These are phyloP conservation scores for Aphaenogaster rudis DNA, from an alignment of 1,140 invertebrate species.

Conservation along the genomic window DNA sequence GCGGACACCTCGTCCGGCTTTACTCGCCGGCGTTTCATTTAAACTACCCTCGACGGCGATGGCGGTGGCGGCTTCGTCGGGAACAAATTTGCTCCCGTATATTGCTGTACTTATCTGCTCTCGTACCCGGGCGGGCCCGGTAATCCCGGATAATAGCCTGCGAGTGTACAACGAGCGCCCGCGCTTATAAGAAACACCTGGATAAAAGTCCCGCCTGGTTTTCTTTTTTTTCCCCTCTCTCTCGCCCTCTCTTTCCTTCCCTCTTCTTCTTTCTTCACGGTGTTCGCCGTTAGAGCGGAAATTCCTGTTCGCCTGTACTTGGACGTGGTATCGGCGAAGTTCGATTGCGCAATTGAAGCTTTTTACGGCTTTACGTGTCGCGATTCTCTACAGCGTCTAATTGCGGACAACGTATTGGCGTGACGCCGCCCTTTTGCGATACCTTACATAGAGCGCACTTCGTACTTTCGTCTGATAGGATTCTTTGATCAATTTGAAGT, in stretches of 20 bases:
- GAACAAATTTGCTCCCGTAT: slow-evolving; percentile 71
- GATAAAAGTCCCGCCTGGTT: slow-evolving; percentile 56
- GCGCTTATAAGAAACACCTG: slow-evolving; percentile 62
- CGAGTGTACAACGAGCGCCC: slow-evolving; percentile 63
- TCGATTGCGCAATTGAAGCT: slow-evolving; percentile 62
- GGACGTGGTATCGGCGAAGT: slow-evolving; percentile 48
- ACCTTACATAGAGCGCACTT: slow-evolving; percentile 4
- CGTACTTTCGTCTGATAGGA: slow-evolving; percentile 25
- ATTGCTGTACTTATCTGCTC: slow-evolving; percentile 69
- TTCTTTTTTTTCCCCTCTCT: background rate
- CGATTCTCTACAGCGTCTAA: slow-evolving; percentile 54
- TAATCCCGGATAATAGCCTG: slow-evolving; percentile 73
- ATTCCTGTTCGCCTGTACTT: slow-evolving; percentile 55
- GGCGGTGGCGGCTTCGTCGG: slow-evolving; percentile 22
- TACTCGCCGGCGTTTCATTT: slow-evolving; percentile 64
- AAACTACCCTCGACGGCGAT: slow-evolving; percentile 61
- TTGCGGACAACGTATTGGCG: slow-evolving; percentile 53
- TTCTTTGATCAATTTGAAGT: slow-evolving; percentile 22
- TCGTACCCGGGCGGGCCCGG: slow-evolving; percentile 43
- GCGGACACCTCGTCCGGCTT: slow-evolving; percentile 36
- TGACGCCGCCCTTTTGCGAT: slow-evolving; percentile 26
- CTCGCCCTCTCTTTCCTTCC: background rate
- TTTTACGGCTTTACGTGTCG: slow-evolving; percentile 63
- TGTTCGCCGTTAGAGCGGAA: slow-evolving; percentile 38
- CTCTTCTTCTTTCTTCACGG: slow-evolving; percentile 19